These are phyloP conservation scores for Paragorgia papillata DNA, from an alignment of 92 coral and sea anemone genomes.

Conservation along the genomic window DNA sequence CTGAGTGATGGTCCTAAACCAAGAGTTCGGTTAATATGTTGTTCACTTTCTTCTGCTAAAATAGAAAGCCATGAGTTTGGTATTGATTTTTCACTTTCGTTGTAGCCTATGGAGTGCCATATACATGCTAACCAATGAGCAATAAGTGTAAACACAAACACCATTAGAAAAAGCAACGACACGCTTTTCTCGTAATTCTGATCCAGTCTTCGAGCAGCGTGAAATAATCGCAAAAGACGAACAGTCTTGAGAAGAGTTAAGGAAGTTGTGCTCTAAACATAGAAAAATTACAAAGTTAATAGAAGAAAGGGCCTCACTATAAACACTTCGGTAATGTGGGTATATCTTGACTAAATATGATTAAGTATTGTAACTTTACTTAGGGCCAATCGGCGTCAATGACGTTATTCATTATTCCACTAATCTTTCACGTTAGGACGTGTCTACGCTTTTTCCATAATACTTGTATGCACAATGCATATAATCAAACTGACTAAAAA, in stretches of 20 bases:
- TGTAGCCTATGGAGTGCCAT: slow-evolving; percentile 82
- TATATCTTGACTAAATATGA: too few relatives aligned
- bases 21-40: slow-evolving; percentile 23
- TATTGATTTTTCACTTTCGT: slow-evolving; percentile 49
- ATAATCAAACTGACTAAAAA: too few relatives aligned
- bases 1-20: slow-evolving; percentile 32
- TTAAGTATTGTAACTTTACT: too few relatives aligned
- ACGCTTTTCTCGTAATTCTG: slow-evolving; percentile 99
- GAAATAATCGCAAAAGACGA: slow-evolving; percentile 68
- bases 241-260: slow-evolving; percentile 68
- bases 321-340: too few relatives aligned
- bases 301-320: too few relatives aligned
- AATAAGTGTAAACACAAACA: slow-evolving; percentile 91
- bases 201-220: slow-evolving; percentile 97
- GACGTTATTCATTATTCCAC: too few relatives aligned
- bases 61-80: slow-evolving; percentile 74
- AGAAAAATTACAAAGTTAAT: background rate
- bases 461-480: background rate
- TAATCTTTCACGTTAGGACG: too few relatives aligned
- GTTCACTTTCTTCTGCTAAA: slow-evolving; percentile 53
- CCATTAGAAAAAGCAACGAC: slow-evolving; percentile 87
- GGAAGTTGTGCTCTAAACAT: slow-evolving; percentile 30
- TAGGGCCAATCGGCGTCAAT: too few relatives aligned
- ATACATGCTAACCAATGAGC: slow-evolving; percentile 99
- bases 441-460: too few relatives aligned